phyloP scores from a whole-genome alignment of 1,140 invertebrate species.

The Lethrus apterus region DNA sequence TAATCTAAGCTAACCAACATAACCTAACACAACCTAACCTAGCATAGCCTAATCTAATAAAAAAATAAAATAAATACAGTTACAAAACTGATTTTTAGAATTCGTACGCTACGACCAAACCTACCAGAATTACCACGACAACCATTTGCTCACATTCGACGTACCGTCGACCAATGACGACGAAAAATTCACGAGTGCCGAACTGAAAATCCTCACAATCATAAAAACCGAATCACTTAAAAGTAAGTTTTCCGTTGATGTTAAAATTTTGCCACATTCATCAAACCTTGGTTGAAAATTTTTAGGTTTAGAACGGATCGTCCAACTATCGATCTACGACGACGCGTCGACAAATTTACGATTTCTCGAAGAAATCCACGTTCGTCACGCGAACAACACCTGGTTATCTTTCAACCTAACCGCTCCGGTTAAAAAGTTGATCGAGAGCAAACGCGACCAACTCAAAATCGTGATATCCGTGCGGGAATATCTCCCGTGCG shows the following conservation, averaged over 20 bases:
- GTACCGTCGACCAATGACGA: conserved; percentile 28
- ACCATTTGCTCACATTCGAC: conserved; percentile 35
- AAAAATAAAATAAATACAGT: too few relatives aligned
- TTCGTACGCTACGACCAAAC: conserved; percentile 4
- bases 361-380: conserved; percentile 22
- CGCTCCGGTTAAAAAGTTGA: conserved; percentile 26
- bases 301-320: conserved; percentile 27
- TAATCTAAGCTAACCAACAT: too few relatives aligned
- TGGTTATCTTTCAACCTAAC: conserved; percentile 38
- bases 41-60: too few relatives aligned
- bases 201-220: conserved; percentile 34
- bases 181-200: conserved; percentile 32
- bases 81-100: too few relatives aligned
- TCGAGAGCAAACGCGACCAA: conserved; percentile 18
- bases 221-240: conserved; percentile 21
- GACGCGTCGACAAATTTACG: conserved; percentile 21
- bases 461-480: conserved; percentile 31
- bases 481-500: conserved; percentile 20
- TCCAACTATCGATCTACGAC: conserved; percentile 33
- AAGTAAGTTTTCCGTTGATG: conserved; percentile 18
- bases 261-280: neutral
- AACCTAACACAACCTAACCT: too few relatives aligned
- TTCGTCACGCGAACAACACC: conserved; percentile 33
- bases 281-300: conserved; percentile 3
- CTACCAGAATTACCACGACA: conserved; percentile 19